These are phyloP conservation scores for Chamaetylas fuelleborni DNA, from an alignment of 2,113 vertebrate species.

Conservation along the genomic window DNA sequence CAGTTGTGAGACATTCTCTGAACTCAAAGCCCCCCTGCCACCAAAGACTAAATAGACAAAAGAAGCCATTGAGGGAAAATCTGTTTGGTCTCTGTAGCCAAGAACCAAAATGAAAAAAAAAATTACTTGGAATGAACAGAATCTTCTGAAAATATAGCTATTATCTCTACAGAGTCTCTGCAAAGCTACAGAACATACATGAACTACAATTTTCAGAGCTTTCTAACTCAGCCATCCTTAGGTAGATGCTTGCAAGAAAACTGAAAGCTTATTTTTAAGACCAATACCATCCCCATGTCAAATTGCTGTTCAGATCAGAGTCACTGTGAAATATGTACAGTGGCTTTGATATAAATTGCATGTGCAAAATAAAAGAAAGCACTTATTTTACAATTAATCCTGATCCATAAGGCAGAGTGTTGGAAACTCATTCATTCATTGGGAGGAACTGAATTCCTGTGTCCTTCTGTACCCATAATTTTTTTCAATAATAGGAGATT, in stretches of 20 bases:
- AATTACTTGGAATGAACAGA: neutral
- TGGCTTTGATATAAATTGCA: neutral
- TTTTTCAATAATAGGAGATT: neutral
- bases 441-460: neutral
- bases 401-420: neutral
- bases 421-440: neutral
- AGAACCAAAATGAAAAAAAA: neutral
- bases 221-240: neutral
- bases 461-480: neutral
- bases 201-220: neutral
- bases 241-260: neutral
- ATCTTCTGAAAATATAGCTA: neutral
- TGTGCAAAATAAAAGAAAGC: neutral
- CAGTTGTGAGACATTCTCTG: neutral
- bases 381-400: neutral
- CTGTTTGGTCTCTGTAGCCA: neutral
- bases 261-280: neutral
- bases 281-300: neutral
- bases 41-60: neutral
- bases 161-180: neutral
- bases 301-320: neutral
- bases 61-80: conserved; percentile 7
- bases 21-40: neutral
- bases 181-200: neutral
- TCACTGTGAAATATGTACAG: accelerated